These are phyloP conservation scores for Physella acuta DNA, from an alignment of 1,140 invertebrate species.

Conservation along the genomic window DNA sequence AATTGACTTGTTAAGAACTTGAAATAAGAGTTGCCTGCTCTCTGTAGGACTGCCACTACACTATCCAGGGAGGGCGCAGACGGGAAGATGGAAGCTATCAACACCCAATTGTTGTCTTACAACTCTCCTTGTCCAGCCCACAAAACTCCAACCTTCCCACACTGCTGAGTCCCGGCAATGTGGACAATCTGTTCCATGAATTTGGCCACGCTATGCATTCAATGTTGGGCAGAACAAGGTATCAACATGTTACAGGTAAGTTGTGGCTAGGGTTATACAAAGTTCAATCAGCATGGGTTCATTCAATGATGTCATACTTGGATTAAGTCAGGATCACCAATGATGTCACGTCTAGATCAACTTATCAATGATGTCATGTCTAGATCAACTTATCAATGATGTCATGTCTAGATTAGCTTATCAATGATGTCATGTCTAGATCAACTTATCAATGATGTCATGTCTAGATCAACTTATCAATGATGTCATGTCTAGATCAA, in stretches of 20 bases:
- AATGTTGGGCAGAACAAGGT: constrained; percentile 86
- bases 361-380: too few relatives aligned
- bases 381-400: too few relatives aligned
- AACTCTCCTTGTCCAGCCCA: constrained; percentile 81
- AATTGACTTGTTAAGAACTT: too few relatives aligned
- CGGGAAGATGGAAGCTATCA: constrained; percentile 81
- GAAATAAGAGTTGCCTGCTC: too few relatives aligned
- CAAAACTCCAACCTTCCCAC: constrained; percentile 67
- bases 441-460: too few relatives aligned
- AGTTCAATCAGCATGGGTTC: neutral
- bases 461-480: too few relatives aligned
- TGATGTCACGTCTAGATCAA: too few relatives aligned
- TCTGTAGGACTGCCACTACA: constrained; percentile 89
- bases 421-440: too few relatives aligned
- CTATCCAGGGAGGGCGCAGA: constrained; percentile 87
- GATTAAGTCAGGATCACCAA: too few relatives aligned
- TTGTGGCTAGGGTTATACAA: neutral
- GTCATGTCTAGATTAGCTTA: too few relatives aligned
- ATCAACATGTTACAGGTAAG: constrained; percentile 92
- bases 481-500: too few relatives aligned
- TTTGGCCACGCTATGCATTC: constrained; percentile 99
- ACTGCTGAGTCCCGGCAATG: constrained; percentile 74
- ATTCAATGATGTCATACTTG: too few relatives aligned
- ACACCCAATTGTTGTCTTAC: constrained; percentile 90
- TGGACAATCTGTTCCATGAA: constrained; percentile 98